Base-by-base conservation (phyloP, 1,140 invertebrate species). In the Trichoplusia ni region DNA sequence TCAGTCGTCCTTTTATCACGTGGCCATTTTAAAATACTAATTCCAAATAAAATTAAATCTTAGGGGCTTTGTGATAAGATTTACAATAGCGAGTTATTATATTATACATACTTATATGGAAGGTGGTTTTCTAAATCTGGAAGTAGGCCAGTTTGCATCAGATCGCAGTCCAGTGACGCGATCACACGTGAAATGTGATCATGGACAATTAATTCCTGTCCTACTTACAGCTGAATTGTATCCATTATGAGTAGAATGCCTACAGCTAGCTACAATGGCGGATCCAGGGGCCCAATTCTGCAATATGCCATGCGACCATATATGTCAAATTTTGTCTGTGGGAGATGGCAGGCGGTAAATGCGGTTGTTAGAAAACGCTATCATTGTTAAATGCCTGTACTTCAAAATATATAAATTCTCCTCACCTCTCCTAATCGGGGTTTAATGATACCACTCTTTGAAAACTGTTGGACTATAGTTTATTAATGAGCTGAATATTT, bases 71-170 rank as follows among this genome's bases (percentile, higher is more conserved):
- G 25, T 29, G 13, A 60, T 59, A 44, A 4, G 40, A 37, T 14
- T 29, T 33, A 44, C 2, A 18, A 37, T 54, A 18, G 25, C 8
- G 2, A 33, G 13, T 8, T 7, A 18, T 14, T 33, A 3, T 29
- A 58, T 44, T 37, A n/a, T 33, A 33, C 56, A 14, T 46, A n/a
- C n/a, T n/a, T n/a, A 37, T 47, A 47, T n/a, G 56, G 56, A 18
- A 8, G 2, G 13, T 46, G 21, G 54, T 44, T 25, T 44, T 60
- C 56, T 60, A 60, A 58, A 49, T 56, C 44, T 63, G 68, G 58
- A 76, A 53, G 61, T 78, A 78, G 78, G 78, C 58, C 73, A 78
- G 56, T 67, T 49, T 67, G 69, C 64, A 64, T 69, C 67, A 69
- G 64, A 65, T 31, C 47, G 38, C 51, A 42, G 64, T 47, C 62